Percentiles rank a stretch among this genome's conserved stretches.
Conservation (phyloP, 2,113 vertebrate genomes). For the Neodon shergylaensis region DNA sequence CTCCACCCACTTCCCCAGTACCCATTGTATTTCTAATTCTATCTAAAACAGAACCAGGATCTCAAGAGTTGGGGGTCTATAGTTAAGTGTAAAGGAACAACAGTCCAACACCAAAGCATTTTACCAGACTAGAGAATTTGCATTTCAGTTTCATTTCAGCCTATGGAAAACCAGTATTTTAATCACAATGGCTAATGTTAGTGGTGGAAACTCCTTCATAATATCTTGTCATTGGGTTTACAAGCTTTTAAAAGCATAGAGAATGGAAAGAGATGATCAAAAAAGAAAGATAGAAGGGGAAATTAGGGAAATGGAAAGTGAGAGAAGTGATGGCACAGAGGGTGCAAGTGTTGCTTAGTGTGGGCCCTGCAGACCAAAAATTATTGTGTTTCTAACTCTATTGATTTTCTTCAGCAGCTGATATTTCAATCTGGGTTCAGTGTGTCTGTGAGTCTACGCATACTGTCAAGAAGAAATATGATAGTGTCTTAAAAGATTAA, state of each 20-base stretch:
- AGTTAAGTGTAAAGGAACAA: conserved; percentile 34
- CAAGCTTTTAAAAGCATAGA: conserved; percentile 75
- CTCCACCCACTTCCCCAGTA: neutral
- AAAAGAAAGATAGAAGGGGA: conserved; percentile 18
- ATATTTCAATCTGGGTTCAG: conserved; percentile 93
- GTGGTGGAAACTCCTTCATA: conserved; percentile 66
- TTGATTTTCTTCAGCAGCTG: conserved; percentile 92
- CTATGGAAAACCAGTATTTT: conserved; percentile 73
- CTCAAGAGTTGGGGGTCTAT: conserved; percentile 29
- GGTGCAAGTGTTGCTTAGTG: conserved; percentile 81
- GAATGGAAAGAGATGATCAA: conserved; percentile 53
- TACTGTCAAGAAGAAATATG: conserved; percentile 94
- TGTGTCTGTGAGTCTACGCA: conserved; percentile 90
- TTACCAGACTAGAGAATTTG: conserved; percentile 34
- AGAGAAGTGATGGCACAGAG: conserved; percentile 76
- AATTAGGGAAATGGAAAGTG: conserved; percentile 71
- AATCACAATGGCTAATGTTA: conserved; percentile 76
- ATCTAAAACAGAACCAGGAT: conserved; percentile 63
- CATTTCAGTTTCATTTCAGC: conserved; percentile 50
- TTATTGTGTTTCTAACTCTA: conserved; percentile 90
- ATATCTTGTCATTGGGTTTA: conserved; percentile 68
- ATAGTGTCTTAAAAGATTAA: conserved; percentile 95
- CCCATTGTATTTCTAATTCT: conserved; percentile 58
- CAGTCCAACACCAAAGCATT: conserved; percentile 63
- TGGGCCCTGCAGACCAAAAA: conserved; percentile 88